Base-by-base conservation (phyloP, 1,140 invertebrate genomes). In the Drosophila lacteicornis region DNA sequence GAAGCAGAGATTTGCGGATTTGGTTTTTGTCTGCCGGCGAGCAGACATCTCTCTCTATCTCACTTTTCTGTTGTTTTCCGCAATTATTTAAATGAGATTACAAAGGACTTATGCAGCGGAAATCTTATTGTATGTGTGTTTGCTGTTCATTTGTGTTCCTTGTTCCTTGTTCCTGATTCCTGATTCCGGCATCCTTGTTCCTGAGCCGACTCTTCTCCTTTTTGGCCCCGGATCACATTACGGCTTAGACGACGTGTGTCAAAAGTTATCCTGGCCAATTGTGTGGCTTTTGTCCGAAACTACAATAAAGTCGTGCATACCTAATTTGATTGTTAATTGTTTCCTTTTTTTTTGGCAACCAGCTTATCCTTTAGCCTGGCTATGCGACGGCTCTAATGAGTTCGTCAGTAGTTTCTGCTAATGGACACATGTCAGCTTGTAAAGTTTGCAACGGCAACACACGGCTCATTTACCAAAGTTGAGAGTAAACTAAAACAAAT, bases 1-100 rank as follows among this genome's bases (percentile, higher is more conserved):
- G 66, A 27, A 55, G 79, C 67, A 66, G 59, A 78, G 81, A 76
- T 81, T 79, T 62, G 70, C 51, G 65, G 80, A 76, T 74, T 79
- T 86, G 69, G 62, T 36, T 58, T 50, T 65, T 61, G 47, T 70
- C 43, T 82, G 25, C 61, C 40, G 15, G 45, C 30, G 7, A 68
- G 40, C 68, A 56, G 53, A 56, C 53, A 56, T 40, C 58, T 46
- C 36, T 46, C 7, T 55, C 11, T 25, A 36, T 70, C 45, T 73
- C 61, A 73, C 80, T 49, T 30, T 58, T 40, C 27, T n/a, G 38
- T 58, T 59, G 69, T 86, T 73, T 73, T 79, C 68, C 65, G 79
- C 85, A 90, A 90, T 90, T 90, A 90, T 90, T 90, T 91, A 90
- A 90, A 90, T 91, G 82, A 80, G 85, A 91, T 90, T 85, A 90